These are phyloP conservation scores for Lingula anatina DNA, from an alignment of 2,888 invertebrate species.

Conservation along the genomic window DNA sequence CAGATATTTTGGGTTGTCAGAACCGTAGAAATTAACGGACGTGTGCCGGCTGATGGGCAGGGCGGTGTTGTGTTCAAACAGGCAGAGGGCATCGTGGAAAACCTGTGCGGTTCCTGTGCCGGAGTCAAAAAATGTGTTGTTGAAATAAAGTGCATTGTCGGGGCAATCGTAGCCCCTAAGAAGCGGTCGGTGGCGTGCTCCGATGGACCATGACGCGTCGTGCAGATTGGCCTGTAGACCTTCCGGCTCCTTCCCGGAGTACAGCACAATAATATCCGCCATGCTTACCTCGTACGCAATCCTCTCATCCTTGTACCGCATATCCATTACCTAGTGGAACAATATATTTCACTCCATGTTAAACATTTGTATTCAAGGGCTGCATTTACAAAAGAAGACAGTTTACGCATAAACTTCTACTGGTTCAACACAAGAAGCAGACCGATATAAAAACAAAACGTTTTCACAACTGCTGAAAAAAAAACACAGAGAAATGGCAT, in stretches of 20 bases:
- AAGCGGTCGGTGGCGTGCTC: slow-evolving; percentile 29
- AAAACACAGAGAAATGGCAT: no score
- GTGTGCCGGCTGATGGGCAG: slow-evolving; percentile 38
- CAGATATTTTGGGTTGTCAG: no score
- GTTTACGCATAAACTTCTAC: no score
- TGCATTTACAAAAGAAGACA: no score
- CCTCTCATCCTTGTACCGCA: slow-evolving; percentile 33
- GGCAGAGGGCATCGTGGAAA: slow-evolving; percentile 27
- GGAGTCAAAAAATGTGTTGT: slow-evolving; percentile 23
- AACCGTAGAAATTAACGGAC: slow-evolving; percentile 15
- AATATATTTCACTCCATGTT: no score
- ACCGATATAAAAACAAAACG: no score
- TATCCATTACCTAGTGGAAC: slow-evolving; percentile 32
- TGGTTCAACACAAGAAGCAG: no score
- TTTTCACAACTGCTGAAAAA: no score
- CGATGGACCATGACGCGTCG: slow-evolving; percentile 30
- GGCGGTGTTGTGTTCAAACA: slow-evolving; percentile 35
- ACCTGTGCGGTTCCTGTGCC: slow-evolving; percentile 21
- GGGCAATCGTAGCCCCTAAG: slow-evolving; percentile 43
- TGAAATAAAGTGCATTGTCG: slow-evolving; percentile 30
- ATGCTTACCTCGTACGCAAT: slow-evolving; percentile 40
- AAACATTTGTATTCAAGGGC: no score
- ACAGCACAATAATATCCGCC: slow-evolving; percentile 33
- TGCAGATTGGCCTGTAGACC: slow-evolving; percentile 23
- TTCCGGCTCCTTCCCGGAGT: slow-evolving; percentile 31